A percentile compares a stretch with the other conserved stretches of the same genome.
Evolutionary conservation across 2,888 invertebrate species (phyloP).

Genomic region (Allygus modestus): DNA sequence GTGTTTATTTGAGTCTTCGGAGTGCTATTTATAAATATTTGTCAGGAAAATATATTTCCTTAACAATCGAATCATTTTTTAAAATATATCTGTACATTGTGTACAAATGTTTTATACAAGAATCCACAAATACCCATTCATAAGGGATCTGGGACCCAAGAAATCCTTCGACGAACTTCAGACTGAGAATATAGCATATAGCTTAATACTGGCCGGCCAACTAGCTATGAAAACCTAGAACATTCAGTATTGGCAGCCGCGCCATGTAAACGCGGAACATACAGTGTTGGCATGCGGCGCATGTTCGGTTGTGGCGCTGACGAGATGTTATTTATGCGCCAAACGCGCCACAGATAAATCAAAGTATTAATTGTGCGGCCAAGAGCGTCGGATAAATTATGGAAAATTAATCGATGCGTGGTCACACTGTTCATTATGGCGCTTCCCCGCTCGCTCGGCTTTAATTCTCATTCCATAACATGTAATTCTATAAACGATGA

Average conservation of each 20-base stretch:
- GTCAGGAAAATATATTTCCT: no score
- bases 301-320: constrained; percentile 41
- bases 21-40: no score
- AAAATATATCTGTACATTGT: no score
- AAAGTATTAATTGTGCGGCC: constrained; percentile 57
- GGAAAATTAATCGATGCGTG: constrained; percentile 57
- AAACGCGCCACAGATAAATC: constrained; percentile 57
- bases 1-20: no score
- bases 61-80: no score
- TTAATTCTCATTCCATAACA: constrained; percentile 18
- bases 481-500: neutral
- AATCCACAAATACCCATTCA: no score
- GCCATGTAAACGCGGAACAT: constrained; percentile 2
- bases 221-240: neutral
- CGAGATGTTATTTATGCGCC: constrained; percentile 54
- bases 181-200: no score
- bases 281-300: constrained; percentile 27
- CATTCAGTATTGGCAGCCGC: neutral
- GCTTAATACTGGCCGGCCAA: neutral
- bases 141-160: no score
- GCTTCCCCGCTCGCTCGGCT: constrained; percentile 2
- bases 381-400: constrained; percentile 57
- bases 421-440: constrained; percentile 53
- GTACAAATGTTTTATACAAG: no score
- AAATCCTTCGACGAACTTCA: no score